phyloP scores from a whole-genome alignment of 2,113 vertebrate genomes.

The Rutilus rutilus region DNA sequence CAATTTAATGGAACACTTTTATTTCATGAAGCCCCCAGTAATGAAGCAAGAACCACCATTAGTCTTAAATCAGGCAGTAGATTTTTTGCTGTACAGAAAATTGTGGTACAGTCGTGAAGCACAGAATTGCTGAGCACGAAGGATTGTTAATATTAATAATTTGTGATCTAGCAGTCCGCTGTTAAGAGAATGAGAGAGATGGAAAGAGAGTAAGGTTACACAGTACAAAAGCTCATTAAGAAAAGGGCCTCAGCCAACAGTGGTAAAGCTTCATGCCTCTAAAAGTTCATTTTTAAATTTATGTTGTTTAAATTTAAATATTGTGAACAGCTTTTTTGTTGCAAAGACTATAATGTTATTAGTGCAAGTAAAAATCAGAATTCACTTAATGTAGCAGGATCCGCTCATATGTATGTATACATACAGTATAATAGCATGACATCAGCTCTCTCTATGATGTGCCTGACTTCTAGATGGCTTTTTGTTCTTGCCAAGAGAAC shows the following conservation, averaged over 20 bases:
- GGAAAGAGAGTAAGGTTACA: not conserved
- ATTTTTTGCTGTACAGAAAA: not conserved
- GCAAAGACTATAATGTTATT: not conserved
- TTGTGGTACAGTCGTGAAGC: not conserved
- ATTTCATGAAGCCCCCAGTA: not conserved
- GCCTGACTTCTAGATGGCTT: constrained; percentile 45
- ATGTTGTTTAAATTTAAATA: not conserved
- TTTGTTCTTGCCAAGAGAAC: constrained; percentile 36
- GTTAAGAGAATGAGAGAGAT: constrained; percentile 9
- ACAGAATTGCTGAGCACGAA: not conserved
- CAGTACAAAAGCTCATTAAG: constrained; percentile 2
- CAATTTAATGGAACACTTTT: not conserved
- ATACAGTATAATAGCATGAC: constrained; percentile 35
- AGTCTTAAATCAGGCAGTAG: not conserved
- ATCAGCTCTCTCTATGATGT: constrained; percentile 48
- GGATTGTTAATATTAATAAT: not conserved
- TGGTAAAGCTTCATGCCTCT: not conserved
- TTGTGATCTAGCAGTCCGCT: not conserved
- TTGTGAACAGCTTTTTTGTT: not conserved
- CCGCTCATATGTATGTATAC: not conserved
- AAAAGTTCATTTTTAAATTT: not conserved
- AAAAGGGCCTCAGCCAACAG: not conserved
- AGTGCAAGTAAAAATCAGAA: constrained; percentile 13
- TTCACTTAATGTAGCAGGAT: not conserved
- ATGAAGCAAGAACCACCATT: not conserved